Conservation (phyloP, 2,888 invertebrate genomes). For the Frankliniella intonsa region DNA sequence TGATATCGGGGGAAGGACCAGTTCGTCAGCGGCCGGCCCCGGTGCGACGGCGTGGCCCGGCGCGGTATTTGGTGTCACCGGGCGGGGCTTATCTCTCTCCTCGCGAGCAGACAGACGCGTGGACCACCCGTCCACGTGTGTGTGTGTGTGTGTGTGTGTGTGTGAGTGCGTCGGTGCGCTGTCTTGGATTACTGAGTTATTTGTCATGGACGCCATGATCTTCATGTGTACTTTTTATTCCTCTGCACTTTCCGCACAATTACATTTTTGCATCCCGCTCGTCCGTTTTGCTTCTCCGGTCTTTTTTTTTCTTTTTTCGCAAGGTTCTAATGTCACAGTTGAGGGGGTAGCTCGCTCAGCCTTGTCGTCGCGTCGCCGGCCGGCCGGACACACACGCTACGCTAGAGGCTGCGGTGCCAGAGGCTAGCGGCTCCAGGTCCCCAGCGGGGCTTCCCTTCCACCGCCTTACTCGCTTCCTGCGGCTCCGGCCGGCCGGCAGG, state of each 20-base stretch:
- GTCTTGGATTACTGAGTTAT: slow-evolving; percentile 8
- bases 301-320: no score
- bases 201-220: neutral
- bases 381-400: no score
- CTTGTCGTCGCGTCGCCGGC: no score
- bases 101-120: neutral
- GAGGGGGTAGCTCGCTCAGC: no score
- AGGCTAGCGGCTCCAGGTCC: no score
- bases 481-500: neutral
- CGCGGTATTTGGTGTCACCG: neutral
- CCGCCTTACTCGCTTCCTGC: neutral
- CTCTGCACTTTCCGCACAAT: neutral
- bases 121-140: neutral
- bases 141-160: neutral
- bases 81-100: neutral
- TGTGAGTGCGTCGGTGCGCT: neutral
- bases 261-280: no score
- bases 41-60: neutral
- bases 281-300: no score
- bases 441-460: no score
- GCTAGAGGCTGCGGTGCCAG: no score
- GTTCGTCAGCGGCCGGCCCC: neutral
- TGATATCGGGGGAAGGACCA: neutral
- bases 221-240: neutral
- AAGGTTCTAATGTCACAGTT: no score